Conservation (phyloP, 2,113 vertebrate genomes). For the Plotosus lineatus region DNA sequence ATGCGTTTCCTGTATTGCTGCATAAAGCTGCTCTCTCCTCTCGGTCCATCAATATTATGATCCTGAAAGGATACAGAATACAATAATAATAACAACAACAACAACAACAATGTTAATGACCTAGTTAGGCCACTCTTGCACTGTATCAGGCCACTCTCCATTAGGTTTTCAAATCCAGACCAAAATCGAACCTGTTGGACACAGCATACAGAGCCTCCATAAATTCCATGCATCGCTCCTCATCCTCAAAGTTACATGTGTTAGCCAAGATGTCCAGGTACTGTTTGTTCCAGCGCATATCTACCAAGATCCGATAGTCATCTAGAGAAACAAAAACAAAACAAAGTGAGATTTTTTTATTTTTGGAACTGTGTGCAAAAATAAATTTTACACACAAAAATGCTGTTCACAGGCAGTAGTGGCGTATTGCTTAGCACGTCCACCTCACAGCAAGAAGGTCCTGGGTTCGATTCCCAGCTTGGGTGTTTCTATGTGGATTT, state of each 20-base stretch:
- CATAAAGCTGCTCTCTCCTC: slow-evolving; percentile 79
- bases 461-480: no score
- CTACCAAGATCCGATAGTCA: slow-evolving; percentile 85
- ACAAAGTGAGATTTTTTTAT: not conserved
- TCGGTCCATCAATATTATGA: slow-evolving; percentile 83
- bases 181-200: slow-evolving; percentile 80
- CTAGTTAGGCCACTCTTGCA: not conserved
- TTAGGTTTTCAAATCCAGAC: not conserved
- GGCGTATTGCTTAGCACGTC: no score
- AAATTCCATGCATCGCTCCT: slow-evolving; percentile 80
- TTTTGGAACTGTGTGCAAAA: not conserved
- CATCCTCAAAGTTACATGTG: slow-evolving; percentile 85
- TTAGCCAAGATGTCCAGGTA: slow-evolving; percentile 88
- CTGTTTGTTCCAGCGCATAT: slow-evolving; percentile 96
- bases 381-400: no score
- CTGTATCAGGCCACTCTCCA: not conserved
- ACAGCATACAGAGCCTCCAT: slow-evolving; percentile 83
- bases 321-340: slow-evolving; percentile 67
- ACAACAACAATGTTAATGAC: not conserved
- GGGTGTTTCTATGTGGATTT: no score
- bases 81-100: not conserved
- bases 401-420: no score
- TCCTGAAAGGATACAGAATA: slow-evolving; percentile 66
- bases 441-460: no score
- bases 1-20: slow-evolving; percentile 68